These are phyloP conservation scores for Euura saliciscinereae DNA, from an alignment of 1,140 invertebrate genomes.

Conservation along the genomic window DNA sequence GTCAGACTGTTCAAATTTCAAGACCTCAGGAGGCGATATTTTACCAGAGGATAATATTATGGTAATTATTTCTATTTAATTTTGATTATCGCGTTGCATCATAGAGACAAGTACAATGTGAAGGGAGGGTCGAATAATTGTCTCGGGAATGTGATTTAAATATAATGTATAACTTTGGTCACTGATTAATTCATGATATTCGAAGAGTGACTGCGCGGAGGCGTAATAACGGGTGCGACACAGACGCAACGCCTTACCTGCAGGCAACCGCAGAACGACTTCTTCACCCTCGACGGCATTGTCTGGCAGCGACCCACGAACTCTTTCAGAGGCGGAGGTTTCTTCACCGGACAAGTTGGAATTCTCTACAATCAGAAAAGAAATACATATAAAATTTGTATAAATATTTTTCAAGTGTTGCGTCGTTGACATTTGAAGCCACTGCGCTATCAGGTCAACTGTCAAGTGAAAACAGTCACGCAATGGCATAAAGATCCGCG, in stretches of 20 bases:
- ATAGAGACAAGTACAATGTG: background rate
- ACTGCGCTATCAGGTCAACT: too few species aligned
- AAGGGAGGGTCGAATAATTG: background rate
- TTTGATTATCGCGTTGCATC: background rate
- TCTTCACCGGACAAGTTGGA: conserved; percentile 55
- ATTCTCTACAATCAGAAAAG: conserved; percentile 45
- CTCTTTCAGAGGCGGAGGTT: conserved; percentile 57
- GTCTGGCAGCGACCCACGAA: conserved; percentile 58
- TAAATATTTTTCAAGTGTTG: too few species aligned
- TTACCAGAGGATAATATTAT: background rate
- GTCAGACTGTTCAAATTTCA: too few species aligned
- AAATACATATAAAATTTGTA: too few species aligned
- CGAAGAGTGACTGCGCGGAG: background rate
- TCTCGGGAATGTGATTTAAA: background rate
- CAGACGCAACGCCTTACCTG: conserved; percentile 42
- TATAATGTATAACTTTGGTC: background rate
- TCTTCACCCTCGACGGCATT: conserved; percentile 60
- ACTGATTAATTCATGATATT: conserved; percentile 1
- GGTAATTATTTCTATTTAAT: background rate
- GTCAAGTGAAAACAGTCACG: too few species aligned
- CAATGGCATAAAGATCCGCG: too few species aligned
- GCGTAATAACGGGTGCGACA: background rate
- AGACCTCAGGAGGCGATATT: too few species aligned
- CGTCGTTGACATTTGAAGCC: too few species aligned
- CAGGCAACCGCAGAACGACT: conserved; percentile 58